Evolutionary conservation across 2,113 vertebrate species (phyloP), one percentile per base, ranked within the genome.

Genomic region (Ciconia boyciana): DNA sequence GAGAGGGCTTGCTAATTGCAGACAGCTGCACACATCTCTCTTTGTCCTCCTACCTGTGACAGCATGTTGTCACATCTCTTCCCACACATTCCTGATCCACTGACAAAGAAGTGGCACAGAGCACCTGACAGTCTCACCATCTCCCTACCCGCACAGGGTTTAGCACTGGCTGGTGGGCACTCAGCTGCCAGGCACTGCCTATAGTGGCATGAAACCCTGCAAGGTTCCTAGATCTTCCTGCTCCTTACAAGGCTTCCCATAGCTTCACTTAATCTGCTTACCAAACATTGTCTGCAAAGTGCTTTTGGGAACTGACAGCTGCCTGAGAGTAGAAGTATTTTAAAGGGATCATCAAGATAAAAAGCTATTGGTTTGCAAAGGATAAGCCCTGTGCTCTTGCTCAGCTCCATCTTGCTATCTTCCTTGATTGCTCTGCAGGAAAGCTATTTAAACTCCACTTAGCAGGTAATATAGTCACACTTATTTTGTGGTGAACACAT

Each of bases 111-210:
- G 52, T 7, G 13, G 12, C 49, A 52, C 2, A 7, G 16, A 68
- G 17, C 0, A 0, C 46, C 60, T 11, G 18, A 8, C 11, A 46
- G 31, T 8, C 51, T 48, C 22, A 0, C 9, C 5, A 3, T 36
- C 26, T 51, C 43, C 31, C 34, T 57, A 9, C 9, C 41, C 28
- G 15, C 32, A 51, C 16, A 57, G 71, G 9, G 4, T 52, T 80
- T 36, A 46, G 7, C 1, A 1, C 16, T 84, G 46, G 10, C 39
- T 64, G 22, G 16, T 44, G 66, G 24, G 4, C 31, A 4, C 11
- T 66, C 43, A 25, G 39, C 11, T 5, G 10, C 28, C 62, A 83
- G 54, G 34, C 44, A 54, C 34, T 31, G 16, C 16, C 36, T 43
- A 60, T 4, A 72, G 22, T 14, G 9, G 28, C 51, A 13, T 8